A percentile compares a stretch with the other conserved stretches of the same genome.
Evolutionary conservation across 2,888 invertebrate genomes (phyloP).

Genomic region (Plagodis dolabraria): DNA sequence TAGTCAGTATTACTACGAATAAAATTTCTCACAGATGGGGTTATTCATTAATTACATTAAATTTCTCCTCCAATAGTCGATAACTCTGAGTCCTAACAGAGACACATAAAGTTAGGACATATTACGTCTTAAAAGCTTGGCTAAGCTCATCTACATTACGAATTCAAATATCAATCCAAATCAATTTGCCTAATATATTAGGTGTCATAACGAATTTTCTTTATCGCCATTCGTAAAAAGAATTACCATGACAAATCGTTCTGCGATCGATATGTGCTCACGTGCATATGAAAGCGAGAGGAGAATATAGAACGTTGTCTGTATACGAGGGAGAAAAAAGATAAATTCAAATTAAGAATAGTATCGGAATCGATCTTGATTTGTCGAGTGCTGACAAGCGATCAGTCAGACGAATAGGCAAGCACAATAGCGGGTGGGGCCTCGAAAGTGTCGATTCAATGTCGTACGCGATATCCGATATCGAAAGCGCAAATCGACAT

Average conservation of each 20-base stretch:
- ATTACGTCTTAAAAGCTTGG: constrained; percentile 3
- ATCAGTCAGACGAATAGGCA: constrained; percentile 63
- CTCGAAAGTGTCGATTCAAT: constrained; percentile 58
- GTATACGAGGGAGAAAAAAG: constrained; percentile 43
- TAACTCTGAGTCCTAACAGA: neutral
- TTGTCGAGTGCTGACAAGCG: constrained; percentile 76
- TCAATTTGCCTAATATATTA: constrained; percentile 65
- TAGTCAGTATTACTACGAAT: no score
- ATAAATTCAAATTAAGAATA: constrained; percentile 71
- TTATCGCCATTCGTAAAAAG: constrained; percentile 64
- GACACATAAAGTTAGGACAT: neutral
- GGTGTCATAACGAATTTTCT: constrained; percentile 68
- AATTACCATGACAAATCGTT: constrained; percentile 74
- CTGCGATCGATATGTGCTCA: constrained; percentile 54
- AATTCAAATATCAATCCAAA: constrained; percentile 36
- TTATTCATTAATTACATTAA: no score
- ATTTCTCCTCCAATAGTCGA: no score
- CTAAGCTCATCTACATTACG: constrained; percentile 15
- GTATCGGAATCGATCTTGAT: constrained; percentile 79
- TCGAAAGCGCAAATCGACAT: constrained; percentile 69
- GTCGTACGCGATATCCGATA: constrained; percentile 60
- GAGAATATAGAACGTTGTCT: constrained; percentile 29
- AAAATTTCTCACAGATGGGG: no score
- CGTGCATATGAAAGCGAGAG: constrained; percentile 44
- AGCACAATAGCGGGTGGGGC: constrained; percentile 70